Conservation (phyloP, 2,888 invertebrate genomes). For the Metallyticus violacea region DNA sequence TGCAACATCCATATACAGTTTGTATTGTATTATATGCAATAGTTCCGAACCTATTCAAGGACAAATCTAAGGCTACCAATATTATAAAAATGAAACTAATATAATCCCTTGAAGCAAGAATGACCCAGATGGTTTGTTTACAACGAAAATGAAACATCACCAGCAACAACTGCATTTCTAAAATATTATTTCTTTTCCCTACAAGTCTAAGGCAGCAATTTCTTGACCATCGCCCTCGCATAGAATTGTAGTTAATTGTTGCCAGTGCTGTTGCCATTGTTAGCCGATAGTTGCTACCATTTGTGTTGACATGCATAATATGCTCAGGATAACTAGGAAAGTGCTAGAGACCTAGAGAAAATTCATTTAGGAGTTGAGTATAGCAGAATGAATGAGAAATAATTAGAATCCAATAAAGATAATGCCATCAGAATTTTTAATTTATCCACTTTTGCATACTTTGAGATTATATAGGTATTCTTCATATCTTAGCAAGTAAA, state of each 20-base stretch:
- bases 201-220: not conserved
- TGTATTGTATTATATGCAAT: conserved; percentile 5
- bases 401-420: too few relatives aligned
- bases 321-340: not conserved
- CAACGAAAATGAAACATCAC: not conserved
- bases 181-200: not conserved
- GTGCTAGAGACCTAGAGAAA: not conserved
- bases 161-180: not conserved
- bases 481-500: too few relatives aligned
- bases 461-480: too few relatives aligned
- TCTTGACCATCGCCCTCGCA: not conserved
- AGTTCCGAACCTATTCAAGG: conserved; percentile 3
- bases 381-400: not conserved
- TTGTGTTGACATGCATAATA: not conserved
- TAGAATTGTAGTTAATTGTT: not conserved
- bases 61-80: conserved; percentile 1
- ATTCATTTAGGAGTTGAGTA: not conserved
- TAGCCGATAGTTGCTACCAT: not conserved
- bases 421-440: too few relatives aligned
- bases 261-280: not conserved
- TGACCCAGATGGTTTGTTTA: not conserved
- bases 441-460: too few relatives aligned
- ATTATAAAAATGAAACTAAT: not conserved
- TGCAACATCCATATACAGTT: not conserved
- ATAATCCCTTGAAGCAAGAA: not conserved